Evolutionary conservation across 2,797 vertebrate species (phyloP).

Genomic region (Anomalospiza imberbis): DNA sequence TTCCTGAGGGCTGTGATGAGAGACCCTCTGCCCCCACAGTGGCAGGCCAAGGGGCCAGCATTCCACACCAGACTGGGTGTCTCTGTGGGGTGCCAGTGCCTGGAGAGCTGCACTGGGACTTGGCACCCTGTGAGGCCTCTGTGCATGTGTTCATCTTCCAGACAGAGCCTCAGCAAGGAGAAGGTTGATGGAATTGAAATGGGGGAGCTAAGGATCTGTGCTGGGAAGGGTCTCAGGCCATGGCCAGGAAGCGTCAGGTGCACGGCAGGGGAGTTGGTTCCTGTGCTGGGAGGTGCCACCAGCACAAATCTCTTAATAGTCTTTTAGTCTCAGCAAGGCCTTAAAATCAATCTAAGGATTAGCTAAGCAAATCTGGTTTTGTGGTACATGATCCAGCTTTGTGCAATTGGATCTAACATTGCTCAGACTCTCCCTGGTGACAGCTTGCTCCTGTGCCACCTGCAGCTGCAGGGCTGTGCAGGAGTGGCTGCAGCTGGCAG

Average conservation of each 20-base stretch:
- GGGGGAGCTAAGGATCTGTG: not conserved
- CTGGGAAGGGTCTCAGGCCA: not conserved
- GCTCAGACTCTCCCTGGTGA: not conserved
- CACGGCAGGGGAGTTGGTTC: not conserved
- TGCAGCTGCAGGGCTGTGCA: not conserved
- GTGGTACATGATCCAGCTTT: constrained; percentile 37
- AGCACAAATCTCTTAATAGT: constrained; percentile 59
- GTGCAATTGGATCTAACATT: constrained; percentile 24
- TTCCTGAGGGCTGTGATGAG: not conserved
- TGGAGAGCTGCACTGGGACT: not conserved
- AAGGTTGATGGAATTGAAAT: not conserved
- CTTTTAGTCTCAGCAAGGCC: constrained; percentile 29
- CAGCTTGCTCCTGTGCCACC: not conserved
- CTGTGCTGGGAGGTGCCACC: not conserved
- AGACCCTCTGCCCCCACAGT: not conserved
- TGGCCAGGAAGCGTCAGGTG: not conserved
- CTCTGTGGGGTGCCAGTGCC: not conserved
- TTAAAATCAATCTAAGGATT: constrained; percentile 66
- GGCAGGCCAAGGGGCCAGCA: not conserved
- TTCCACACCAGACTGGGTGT: accelerated
- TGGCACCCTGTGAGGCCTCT: not conserved
- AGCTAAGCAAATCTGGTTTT: constrained; percentile 55
- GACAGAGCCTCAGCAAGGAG: not conserved
- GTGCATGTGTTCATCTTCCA: not conserved
- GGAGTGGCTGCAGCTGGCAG: not conserved